phyloP scores from a whole-genome alignment of 2,888 invertebrate species.

The Venusia cambrica region DNA sequence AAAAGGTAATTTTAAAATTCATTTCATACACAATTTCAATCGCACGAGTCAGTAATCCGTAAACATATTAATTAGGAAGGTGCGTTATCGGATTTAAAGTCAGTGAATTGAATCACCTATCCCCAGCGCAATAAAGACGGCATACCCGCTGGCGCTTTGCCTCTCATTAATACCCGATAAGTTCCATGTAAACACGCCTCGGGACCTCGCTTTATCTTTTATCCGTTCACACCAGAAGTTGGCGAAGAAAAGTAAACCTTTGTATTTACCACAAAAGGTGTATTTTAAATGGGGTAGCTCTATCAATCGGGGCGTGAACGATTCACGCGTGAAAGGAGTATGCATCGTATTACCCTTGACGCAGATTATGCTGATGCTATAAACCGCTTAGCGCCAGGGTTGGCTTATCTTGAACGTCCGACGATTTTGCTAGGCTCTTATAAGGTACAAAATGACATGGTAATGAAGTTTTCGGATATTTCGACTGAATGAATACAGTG shows the following conservation, averaged over 20 bases:
- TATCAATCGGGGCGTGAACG: constrained; percentile 49
- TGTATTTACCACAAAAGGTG: constrained; percentile 37
- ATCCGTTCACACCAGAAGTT: constrained; percentile 44
- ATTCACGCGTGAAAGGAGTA: constrained; percentile 59
- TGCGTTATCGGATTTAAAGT: constrained; percentile 35
- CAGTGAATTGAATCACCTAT: constrained; percentile 49
- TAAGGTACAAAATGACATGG: too few species aligned
- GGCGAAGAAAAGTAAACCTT: constrained; percentile 53
- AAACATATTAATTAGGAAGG: constrained; percentile 19
- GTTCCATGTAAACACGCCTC: constrained; percentile 73
- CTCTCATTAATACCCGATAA: constrained; percentile 70
- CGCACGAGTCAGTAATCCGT: constrained; percentile 19
- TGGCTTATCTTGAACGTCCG: too few species aligned
- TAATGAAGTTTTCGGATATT: too few species aligned
- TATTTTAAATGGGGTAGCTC: constrained; percentile 34
- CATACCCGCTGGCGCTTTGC: constrained; percentile 51
- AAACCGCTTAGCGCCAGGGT: too few species aligned
- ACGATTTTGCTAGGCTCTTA: too few species aligned
- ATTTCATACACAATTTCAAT: constrained; percentile 5
- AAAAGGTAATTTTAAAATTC: constrained; percentile 70
- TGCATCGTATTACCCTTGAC: constrained; percentile 51
- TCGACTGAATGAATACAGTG: too few species aligned
- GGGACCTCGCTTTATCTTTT: constrained; percentile 62
- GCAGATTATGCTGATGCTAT: constrained; percentile 59
- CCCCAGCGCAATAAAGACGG: constrained; percentile 50